Conservation (phyloP, 92 coral and sea anemone genomes). For the Heliopora coerulea region DNA sequence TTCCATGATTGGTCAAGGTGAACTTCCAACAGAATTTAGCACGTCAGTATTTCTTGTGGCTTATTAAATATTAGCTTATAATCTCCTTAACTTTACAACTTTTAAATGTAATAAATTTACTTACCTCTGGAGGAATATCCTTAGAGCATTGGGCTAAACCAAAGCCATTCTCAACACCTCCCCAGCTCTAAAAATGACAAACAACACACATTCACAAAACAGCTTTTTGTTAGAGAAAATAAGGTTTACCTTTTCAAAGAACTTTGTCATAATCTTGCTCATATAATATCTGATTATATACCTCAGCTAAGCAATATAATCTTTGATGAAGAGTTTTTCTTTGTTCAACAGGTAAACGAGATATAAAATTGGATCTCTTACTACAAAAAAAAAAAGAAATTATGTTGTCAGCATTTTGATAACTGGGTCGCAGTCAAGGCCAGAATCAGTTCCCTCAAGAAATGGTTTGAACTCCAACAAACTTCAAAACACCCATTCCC, state of each 20-base stretch:
- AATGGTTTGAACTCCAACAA: no score
- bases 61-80: no score
- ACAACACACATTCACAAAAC: not conserved
- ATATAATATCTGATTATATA: slow-evolving; percentile 1
- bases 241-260: no score
- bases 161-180: slow-evolving; percentile 90
- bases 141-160: slow-evolving; percentile 82
- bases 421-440: no score
- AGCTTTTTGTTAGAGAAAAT: no score
- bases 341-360: slow-evolving; percentile 92
- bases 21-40: no score
- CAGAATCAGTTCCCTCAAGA: no score
- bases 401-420: no score
- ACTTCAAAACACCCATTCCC: no score
- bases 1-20: no score
- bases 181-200: slow-evolving; percentile 70
- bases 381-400: slow-evolving; percentile 45
- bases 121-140: slow-evolving; percentile 69
- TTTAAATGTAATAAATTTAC: not conserved
- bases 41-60: no score
- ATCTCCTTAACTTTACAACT: no score
- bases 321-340: slow-evolving; percentile 89
- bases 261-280: not conserved
- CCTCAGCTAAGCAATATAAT: slow-evolving; percentile 89
- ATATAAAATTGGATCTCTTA: slow-evolving; percentile 93